phyloP scores from a whole-genome alignment of 2,113 vertebrate genomes.

The Rhombomys opimus region DNA sequence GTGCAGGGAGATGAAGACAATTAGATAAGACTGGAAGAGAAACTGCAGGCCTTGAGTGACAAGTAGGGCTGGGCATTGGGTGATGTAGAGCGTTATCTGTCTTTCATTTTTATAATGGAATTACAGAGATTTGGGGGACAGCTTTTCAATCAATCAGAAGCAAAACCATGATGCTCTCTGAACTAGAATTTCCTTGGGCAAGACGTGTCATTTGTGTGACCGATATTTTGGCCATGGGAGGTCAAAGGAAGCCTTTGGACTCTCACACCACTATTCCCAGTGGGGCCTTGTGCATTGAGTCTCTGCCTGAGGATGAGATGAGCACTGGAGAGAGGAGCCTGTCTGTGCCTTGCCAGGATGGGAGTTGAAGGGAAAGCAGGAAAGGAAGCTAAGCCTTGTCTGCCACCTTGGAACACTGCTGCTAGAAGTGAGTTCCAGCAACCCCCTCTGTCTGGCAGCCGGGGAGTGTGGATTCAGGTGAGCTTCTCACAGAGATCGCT shows the following conservation, averaged over 20 bases:
- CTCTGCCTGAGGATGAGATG: background rate
- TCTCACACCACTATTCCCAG: background rate
- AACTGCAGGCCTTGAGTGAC: background rate
- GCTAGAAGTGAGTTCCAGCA: conserved; percentile 65
- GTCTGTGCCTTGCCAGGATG: background rate
- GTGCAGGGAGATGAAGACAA: background rate
- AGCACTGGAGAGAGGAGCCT: background rate
- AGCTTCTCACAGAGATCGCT: conserved; percentile 44
- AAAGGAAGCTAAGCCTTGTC: conserved; percentile 53
- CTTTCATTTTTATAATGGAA: background rate
- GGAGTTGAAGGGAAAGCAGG: background rate
- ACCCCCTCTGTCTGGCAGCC: conserved; percentile 62
- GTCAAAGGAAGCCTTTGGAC: background rate
- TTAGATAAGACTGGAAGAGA: background rate
- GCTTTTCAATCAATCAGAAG: background rate
- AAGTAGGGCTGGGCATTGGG: background rate
- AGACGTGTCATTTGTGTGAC: background rate
- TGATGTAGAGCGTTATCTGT: no score
- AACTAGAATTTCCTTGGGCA: conserved; percentile 35
- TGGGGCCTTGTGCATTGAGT: background rate
- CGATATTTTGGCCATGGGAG: background rate
- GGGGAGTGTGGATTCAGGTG: conserved; percentile 49
- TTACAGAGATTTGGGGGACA: background rate
- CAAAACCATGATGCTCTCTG: background rate
- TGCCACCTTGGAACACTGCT: conserved; percentile 58